phyloP scores from a whole-genome alignment of 2,113 vertebrate species.

The Bothrops jararaca region DNA sequence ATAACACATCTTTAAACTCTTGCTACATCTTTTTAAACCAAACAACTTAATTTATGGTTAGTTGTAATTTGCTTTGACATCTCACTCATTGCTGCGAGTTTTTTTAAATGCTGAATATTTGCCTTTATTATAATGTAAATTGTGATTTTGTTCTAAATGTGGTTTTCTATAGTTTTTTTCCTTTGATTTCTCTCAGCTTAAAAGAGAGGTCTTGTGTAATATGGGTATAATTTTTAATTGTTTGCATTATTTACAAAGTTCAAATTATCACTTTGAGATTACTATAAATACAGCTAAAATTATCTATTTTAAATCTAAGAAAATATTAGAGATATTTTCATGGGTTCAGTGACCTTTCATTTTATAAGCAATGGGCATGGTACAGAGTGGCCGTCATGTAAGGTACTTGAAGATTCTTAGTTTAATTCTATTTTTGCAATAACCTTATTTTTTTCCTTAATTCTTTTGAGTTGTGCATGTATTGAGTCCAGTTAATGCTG shows the following conservation, averaged over 20 bases:
- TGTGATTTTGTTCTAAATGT: conserved; percentile 79
- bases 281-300: conserved; percentile 82
- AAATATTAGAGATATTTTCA: conserved; percentile 84
- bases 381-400: conserved; percentile 88
- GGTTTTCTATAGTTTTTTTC: conserved; percentile 77
- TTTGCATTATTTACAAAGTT: conserved; percentile 83
- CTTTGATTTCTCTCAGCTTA: conserved; percentile 73
- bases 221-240: conserved; percentile 86
- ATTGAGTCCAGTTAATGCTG: conserved; percentile 77
- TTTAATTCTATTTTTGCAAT: conserved; percentile 86
- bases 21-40: conserved; percentile 73
- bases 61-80: conserved; percentile 79
- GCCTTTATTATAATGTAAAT: conserved; percentile 85
- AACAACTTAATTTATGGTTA: conserved; percentile 77
- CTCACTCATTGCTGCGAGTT: conserved; percentile 76
- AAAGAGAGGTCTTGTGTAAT: conserved; percentile 81
- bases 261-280: conserved; percentile 81
- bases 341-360: conserved; percentile 79
- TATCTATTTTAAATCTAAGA: conserved; percentile 84
- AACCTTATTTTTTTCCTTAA: conserved; percentile 75
- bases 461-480: conserved; percentile 85
- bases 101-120: conserved; percentile 75
- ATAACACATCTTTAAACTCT: conserved; percentile 74
- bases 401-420: conserved; percentile 93
- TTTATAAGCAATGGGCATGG: conserved; percentile 83